Conservation (phyloP, 2,113 vertebrate species). For the Macrotus californicus region DNA sequence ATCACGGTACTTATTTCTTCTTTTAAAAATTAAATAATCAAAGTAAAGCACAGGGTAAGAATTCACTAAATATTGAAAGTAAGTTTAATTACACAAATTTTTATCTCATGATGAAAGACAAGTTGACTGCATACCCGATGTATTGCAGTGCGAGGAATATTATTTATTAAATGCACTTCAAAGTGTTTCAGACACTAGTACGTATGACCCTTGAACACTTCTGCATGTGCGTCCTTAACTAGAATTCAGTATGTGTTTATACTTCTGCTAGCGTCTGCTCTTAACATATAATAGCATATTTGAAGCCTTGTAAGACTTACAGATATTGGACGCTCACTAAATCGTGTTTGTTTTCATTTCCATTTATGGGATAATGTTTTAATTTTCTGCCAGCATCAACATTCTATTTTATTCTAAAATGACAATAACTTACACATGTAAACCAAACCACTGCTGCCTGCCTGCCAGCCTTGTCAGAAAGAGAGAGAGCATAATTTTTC, state of each 20-base stretch:
- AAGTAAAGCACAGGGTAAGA: not conserved
- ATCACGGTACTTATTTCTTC: not conserved
- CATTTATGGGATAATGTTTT: not conserved
- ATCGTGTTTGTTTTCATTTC: conserved; percentile 15
- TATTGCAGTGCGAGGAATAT: not conserved
- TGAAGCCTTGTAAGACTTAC: not conserved
- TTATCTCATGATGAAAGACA: not conserved
- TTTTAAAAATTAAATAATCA: not conserved
- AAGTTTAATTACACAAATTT: not conserved
- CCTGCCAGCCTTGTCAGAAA: conserved; percentile 20
- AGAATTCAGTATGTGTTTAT: not conserved
- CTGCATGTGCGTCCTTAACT: not conserved
- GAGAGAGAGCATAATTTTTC: conserved; percentile 26
- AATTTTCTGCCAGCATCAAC: not conserved
- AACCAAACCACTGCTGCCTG: not conserved
- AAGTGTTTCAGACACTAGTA: not conserved
- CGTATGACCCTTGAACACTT: not conserved
- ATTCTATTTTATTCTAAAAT: not conserved
- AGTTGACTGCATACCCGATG: not conserved
- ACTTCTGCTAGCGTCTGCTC: not conserved
- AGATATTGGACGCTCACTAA: not conserved
- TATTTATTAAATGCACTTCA: not conserved
- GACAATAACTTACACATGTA: conserved; percentile 6
- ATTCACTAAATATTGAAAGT: not conserved
- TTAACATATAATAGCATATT: not conserved